These are phyloP conservation scores for Mesaphorura yosii DNA, from an alignment of 1,140 invertebrate genomes.

Conservation along the genomic window DNA sequence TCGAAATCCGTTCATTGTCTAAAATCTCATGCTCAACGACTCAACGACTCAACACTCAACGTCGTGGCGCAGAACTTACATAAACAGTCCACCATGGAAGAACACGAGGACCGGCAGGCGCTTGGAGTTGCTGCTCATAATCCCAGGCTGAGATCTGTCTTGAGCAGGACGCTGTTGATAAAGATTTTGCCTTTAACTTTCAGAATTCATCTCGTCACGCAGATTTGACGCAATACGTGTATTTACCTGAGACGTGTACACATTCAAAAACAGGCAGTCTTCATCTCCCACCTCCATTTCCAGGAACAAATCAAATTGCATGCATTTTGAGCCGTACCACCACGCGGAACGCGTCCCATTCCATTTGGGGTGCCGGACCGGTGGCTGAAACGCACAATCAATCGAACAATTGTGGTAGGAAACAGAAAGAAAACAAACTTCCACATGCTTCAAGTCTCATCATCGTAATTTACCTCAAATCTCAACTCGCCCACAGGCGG, in stretches of 20 bases:
- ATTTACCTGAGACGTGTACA: constrained; percentile 41
- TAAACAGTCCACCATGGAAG: background rate
- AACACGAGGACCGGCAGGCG: background rate
- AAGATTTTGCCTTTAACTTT: background rate
- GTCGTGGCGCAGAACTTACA: no score
- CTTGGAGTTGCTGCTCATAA: no score
- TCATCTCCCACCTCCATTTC: constrained; percentile 35
- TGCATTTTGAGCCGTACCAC: constrained; percentile 35
- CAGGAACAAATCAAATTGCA: constrained; percentile 33
- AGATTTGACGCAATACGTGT: no score
- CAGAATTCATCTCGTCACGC: background rate
- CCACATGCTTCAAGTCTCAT: no score
- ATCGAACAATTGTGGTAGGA: no score
- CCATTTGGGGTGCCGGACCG: constrained; percentile 32
- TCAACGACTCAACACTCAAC: no score
- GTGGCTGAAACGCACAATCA: no score
- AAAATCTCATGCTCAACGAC: background rate
- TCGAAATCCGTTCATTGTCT: background rate
- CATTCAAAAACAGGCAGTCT: constrained; percentile 49
- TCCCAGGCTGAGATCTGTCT: no score
- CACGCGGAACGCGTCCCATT: constrained; percentile 37
- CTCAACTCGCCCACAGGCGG: constrained; percentile 45
- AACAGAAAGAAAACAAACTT: no score
- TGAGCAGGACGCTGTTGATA: no score
- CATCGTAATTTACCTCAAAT: constrained; percentile 42